These are phyloP conservation scores for Craseonycteris thonglongyai DNA, from an alignment of 2,113 vertebrate species.

Conservation along the genomic window DNA sequence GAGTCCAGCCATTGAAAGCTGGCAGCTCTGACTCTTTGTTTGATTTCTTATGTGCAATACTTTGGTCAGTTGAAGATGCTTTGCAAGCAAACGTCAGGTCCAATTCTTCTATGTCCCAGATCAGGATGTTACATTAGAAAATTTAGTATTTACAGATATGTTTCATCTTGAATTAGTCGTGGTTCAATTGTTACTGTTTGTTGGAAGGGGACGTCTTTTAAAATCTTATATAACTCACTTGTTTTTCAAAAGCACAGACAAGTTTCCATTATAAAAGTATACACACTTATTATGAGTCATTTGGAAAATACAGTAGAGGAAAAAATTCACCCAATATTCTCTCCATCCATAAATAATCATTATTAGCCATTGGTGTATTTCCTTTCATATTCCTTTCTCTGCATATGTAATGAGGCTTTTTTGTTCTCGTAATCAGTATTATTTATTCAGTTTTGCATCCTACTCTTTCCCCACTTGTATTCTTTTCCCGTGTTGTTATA, in stretches of 20 bases:
- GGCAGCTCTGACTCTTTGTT: neutral
- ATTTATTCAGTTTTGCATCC: neutral
- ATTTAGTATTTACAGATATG: neutral
- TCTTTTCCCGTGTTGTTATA: neutral
- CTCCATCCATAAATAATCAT: neutral
- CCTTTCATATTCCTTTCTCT: neutral
- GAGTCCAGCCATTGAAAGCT: neutral
- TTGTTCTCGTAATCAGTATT: neutral
- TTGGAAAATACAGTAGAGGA: neutral
- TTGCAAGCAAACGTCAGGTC: neutral
- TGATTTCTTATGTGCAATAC: neutral
- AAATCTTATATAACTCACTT: neutral
- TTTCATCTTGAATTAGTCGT: conserved; percentile 1
- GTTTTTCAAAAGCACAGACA: neutral
- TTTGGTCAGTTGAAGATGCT: neutral
- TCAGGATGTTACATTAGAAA: neutral
- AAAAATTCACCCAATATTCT: neutral
- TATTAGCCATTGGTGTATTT: neutral
- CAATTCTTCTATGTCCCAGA: neutral
- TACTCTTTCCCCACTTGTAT: neutral
- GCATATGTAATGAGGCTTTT: neutral
- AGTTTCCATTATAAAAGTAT: conserved; percentile 1
- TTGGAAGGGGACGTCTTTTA: neutral
- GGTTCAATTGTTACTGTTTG: neutral
- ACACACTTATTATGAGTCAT: neutral